A percentile compares a stretch with the other conserved stretches of the same genome.
These are phyloP conservation scores for Hartigia nigra DNA, from an alignment of 2,888 invertebrate species.

Conservation along the genomic window DNA sequence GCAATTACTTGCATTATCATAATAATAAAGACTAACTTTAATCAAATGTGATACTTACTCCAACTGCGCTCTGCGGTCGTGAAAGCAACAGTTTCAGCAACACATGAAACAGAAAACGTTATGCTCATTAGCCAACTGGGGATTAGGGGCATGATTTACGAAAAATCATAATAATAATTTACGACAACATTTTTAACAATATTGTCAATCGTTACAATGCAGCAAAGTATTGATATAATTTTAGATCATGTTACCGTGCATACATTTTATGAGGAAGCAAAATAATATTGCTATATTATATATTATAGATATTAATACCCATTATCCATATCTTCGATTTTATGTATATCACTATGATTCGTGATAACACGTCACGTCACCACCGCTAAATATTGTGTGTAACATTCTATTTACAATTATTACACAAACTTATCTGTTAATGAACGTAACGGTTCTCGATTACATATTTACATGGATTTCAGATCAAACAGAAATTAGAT, in stretches of 20 bases:
- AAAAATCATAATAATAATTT: neutral
- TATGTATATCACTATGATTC: neutral
- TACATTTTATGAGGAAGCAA: no score
- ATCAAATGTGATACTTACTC: constrained; percentile 59
- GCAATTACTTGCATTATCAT: neutral
- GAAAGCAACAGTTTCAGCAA: constrained; percentile 33
- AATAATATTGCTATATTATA: no score
- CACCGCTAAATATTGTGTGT: neutral
- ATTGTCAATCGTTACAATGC: neutral
- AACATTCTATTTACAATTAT: neutral
- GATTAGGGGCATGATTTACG: neutral
- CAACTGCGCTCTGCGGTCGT: constrained; percentile 62
- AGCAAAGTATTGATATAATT: neutral
- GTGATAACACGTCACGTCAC: neutral
- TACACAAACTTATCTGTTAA: neutral
- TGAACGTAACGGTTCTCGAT: neutral
- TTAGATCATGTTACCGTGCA: neutral
- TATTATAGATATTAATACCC: no score
- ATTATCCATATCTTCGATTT: neutral
- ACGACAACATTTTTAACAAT: neutral
- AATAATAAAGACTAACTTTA: neutral
- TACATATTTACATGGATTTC: neutral
- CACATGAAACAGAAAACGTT: constrained; percentile 54
- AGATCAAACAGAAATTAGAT: neutral
- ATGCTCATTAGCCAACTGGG: neutral